Evolutionary conservation across 2,888 invertebrate genomes (phyloP).

Genomic region (Microplitis manilae): DNA sequence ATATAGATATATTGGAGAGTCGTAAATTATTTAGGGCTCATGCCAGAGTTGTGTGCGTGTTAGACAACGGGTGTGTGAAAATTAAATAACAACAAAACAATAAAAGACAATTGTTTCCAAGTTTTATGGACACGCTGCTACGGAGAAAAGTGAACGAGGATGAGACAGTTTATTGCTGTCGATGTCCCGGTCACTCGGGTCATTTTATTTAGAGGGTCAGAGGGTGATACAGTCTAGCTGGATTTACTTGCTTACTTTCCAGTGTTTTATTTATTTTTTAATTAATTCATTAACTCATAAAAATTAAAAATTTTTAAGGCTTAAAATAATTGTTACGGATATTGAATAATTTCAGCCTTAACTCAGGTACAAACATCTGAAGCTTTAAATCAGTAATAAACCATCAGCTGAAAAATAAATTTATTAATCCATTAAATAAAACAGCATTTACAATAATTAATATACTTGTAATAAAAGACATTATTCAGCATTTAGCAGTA

Average conservation of each 20-base stretch:
- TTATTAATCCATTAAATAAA: too few species aligned
- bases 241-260: slow-evolving; percentile 32
- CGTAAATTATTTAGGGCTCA: slow-evolving; percentile 69
- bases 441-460: too few species aligned
- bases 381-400: too few species aligned
- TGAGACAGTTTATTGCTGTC: slow-evolving; percentile 62
- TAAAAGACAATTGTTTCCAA: slow-evolving; percentile 72
- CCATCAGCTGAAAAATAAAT: too few species aligned
- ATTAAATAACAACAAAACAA: slow-evolving; percentile 73
- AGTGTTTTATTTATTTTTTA: slow-evolving; percentile 8
- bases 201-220: slow-evolving; percentile 64
- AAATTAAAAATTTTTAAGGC: too few species aligned
- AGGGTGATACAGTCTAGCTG: slow-evolving; percentile 47
- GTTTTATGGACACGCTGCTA: slow-evolving; percentile 64
- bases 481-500: too few species aligned
- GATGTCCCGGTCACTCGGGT: slow-evolving; percentile 54
- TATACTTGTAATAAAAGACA: too few species aligned
- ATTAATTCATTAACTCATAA: neutral
- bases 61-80: slow-evolving; percentile 59
- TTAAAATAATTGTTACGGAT: too few species aligned
- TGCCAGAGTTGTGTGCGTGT: slow-evolving; percentile 43
- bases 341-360: too few species aligned
- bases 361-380: too few species aligned
- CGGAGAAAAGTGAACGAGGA: slow-evolving; percentile 44
- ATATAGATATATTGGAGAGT: slow-evolving; percentile 37